phyloP scores from a whole-genome alignment of 2,797 vertebrate genomes.

The Pelodytes ibericus region DNA sequence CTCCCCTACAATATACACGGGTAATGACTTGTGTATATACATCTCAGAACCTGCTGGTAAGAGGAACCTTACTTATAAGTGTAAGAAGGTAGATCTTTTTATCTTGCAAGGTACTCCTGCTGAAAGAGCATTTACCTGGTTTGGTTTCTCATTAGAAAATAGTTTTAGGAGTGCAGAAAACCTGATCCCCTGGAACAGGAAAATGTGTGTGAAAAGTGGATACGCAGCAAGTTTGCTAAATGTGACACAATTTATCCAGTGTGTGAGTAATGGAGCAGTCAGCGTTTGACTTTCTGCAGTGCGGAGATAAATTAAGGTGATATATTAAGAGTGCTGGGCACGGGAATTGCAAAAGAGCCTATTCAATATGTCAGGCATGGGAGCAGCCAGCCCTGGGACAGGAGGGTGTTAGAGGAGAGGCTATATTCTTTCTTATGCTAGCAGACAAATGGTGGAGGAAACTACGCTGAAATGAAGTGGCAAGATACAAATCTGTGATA shows the following conservation, averaged over 20 bases:
- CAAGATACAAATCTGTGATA: too few species aligned
- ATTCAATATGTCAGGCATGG: constrained; percentile 41
- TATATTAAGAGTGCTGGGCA: constrained; percentile 43
- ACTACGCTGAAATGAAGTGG: too few species aligned
- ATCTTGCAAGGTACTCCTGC: constrained; percentile 1
- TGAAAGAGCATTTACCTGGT: constrained; percentile 30
- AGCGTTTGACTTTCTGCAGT: constrained; percentile 54
- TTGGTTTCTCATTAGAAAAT: constrained; percentile 31
- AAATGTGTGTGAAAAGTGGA: constrained; percentile 51
- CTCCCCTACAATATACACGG: constrained; percentile 9
- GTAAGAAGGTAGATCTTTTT: constrained; percentile 5
- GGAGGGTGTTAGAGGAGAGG: constrained; percentile 6
- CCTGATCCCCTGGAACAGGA: constrained; percentile 31
- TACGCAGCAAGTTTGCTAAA: constrained; percentile 54
- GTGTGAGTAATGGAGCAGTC: constrained; percentile 56
- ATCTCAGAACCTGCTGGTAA: neutral
- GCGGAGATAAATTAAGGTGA: constrained; percentile 54
- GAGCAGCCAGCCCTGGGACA: constrained; percentile 11
- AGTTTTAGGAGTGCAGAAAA: constrained; percentile 19
- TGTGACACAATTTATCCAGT: constrained; percentile 52
- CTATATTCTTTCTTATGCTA: too few species aligned
- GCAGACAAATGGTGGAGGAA: too few species aligned
- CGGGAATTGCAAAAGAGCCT: constrained; percentile 39
- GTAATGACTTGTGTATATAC: constrained; percentile 24
- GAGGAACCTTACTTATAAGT: constrained; percentile 15